Evolutionary conservation across 2,888 invertebrate genomes (phyloP).

Genomic region (Cheilosia grossa): DNA sequence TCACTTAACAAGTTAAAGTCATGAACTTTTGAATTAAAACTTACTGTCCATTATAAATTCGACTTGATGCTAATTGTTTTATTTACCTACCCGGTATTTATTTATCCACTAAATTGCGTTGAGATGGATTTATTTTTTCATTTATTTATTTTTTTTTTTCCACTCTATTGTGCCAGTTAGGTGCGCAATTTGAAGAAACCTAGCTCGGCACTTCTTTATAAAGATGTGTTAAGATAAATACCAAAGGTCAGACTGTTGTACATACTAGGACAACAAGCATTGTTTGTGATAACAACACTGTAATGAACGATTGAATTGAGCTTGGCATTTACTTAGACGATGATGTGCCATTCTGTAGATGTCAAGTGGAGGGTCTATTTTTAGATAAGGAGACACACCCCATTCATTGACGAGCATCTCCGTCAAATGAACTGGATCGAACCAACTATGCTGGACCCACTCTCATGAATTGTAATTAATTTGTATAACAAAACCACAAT

Average conservation of each 20-base stretch:
- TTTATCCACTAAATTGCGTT: not conserved
- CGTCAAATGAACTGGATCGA: constrained; percentile 1
- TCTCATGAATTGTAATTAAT: not conserved
- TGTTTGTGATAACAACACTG: not conserved
- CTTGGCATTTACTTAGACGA: not conserved
- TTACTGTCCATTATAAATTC: constrained; percentile 14
- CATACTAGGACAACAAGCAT: too few species aligned
- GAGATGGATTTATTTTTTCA: not conserved
- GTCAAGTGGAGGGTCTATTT: constrained; percentile 12
- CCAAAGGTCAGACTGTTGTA: not conserved
- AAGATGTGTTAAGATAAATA: too few species aligned
- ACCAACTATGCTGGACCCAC: constrained; percentile 8
- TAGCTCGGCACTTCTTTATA: too few species aligned
- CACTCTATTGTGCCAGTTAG: constrained; percentile 1
- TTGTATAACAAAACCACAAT: constrained; percentile 2
- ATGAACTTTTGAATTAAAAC: constrained; percentile 18
- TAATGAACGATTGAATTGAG: not conserved
- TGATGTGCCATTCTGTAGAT: not conserved
- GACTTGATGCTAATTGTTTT: constrained; percentile 30
- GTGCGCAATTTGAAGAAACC: constrained; percentile 9
- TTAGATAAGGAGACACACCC: constrained; percentile 17
- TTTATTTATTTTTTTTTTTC: too few species aligned
- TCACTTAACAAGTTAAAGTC: not conserved
- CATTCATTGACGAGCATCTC: not conserved
- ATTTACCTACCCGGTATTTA: constrained; percentile 23